Conservation (phyloP, 2,113 vertebrate genomes). For the Crotalus tigris region DNA sequence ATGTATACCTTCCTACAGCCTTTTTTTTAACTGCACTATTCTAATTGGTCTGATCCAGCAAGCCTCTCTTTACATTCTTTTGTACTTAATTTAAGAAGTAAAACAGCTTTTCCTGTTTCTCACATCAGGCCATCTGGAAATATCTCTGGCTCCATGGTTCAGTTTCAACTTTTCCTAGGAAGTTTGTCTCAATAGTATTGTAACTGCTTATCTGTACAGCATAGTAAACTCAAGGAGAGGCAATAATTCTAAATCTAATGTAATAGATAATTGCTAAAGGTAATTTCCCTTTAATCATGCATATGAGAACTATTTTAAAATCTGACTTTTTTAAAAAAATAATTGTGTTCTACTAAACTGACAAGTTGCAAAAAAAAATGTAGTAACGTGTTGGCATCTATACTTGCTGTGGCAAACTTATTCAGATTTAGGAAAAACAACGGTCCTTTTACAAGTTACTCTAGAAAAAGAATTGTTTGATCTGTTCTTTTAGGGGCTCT, state of each 20-base stretch:
- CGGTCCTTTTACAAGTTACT: not conserved
- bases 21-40: not conserved
- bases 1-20: not conserved
- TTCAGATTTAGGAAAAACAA: constrained; percentile 1
- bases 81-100: not conserved
- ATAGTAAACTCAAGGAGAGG: not conserved
- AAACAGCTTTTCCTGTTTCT: not conserved
- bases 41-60: not conserved
- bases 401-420: constrained; percentile 28
- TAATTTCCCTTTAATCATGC: constrained; percentile 33
- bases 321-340: not conserved
- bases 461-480: constrained; percentile 30
- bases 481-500: constrained; percentile 28
- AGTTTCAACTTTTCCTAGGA: not conserved
- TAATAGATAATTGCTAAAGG: constrained; percentile 14
- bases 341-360: constrained; percentile 27
- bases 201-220: not conserved
- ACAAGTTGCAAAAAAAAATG: constrained; percentile 40
- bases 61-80: not conserved
- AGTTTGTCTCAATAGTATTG: not conserved
- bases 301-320: constrained; percentile 22
- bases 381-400: constrained; percentile 39
- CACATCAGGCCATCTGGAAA: not conserved
- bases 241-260: not conserved
- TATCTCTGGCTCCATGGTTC: not conserved